Evolutionary conservation across 1,140 invertebrate genomes (phyloP), one percentile per base, ranked within the genome.

Genomic region (Pseudobourletiella spinata): DNA sequence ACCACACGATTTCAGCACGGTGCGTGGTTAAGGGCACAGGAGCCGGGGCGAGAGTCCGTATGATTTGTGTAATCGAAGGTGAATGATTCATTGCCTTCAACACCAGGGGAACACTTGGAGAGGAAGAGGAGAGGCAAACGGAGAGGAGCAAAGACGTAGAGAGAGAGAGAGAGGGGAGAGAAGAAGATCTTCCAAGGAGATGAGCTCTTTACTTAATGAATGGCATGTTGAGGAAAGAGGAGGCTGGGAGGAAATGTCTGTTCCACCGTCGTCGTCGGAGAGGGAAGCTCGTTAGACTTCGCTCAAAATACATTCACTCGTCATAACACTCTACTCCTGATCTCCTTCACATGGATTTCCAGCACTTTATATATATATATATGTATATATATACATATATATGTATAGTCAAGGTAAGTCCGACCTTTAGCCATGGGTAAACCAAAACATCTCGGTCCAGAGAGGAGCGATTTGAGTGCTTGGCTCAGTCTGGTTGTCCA

Each of bases 31-130:
- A n/a, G n/a, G n/a, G n/a, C n/a, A 18, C 20, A 51, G 48, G 48
- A 51, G 48, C 48, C 8, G 24, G n/a, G n/a, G 48, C 48, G 22
- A 51, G 28, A 26, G 24, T 26, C 22, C 20, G 22, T 26, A 51
- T 51, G 48, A 51, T 51, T 51, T 51, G 48, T 51, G 48, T 51
- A 51, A 51, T 51, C 48, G 25, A 22, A 51, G 48, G 20, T 51
- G 48, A 51, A 51, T 51, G 48, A 51, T 51, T 51, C 48, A 51
- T 51, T 51, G 25, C 48, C 18, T 51, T 26, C 48, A 51, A 26
- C 25, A n/a, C n/a, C n/a, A n/a, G n/a, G n/a, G 14, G 2, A 51
- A 51, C 48, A 51, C 24, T 51, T 26, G 22, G 18, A 8, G 22
- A 8, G 18, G 6, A 39, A 11, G 35, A 11, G n/a, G 8, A 39